phyloP scores from a whole-genome alignment of 2,113 vertebrate species.

The Empidonax traillii region DNA sequence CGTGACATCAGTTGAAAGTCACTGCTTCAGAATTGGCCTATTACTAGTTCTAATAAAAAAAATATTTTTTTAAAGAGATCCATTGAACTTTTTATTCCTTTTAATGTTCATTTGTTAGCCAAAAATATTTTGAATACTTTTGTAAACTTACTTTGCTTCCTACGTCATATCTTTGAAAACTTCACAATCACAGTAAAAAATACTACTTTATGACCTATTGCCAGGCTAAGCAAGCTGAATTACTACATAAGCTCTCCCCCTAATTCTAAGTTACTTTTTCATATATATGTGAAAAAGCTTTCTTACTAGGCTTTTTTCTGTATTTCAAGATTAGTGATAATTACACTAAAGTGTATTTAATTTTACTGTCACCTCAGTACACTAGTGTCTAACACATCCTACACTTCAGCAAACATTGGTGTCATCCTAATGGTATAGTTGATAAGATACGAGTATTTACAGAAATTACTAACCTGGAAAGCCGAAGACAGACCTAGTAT shows the following conservation, averaged over 20 bases:
- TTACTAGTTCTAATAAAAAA: background rate
- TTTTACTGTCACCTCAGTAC: conserved; percentile 22
- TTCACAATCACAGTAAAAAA: conserved; percentile 1
- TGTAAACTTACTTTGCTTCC: background rate
- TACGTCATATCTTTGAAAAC: background rate
- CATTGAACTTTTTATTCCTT: background rate
- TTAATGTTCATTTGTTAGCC: background rate
- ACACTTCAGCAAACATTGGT: conserved; percentile 28
- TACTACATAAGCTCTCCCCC: background rate
- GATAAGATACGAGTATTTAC: background rate
- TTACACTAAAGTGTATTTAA: conserved; percentile 1
- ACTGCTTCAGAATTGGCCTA: background rate
- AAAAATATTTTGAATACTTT: background rate
- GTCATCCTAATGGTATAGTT: background rate
- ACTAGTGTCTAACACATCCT: conserved; percentile 5
- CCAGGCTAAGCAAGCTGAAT: background rate
- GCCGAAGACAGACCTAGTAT: background rate
- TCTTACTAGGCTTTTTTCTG: background rate
- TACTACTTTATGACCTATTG: background rate
- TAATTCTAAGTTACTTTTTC: conserved; percentile 3
- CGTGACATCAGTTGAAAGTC: background rate
- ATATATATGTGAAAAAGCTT: background rate
- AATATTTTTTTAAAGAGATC: background rate
- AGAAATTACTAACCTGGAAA: background rate
- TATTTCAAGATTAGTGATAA: background rate